A percentile compares a stretch with the other conserved stretches of the same genome.
phyloP scores from a whole-genome alignment of 2,888 invertebrate genomes.

The Leucophenga maculata region DNA sequence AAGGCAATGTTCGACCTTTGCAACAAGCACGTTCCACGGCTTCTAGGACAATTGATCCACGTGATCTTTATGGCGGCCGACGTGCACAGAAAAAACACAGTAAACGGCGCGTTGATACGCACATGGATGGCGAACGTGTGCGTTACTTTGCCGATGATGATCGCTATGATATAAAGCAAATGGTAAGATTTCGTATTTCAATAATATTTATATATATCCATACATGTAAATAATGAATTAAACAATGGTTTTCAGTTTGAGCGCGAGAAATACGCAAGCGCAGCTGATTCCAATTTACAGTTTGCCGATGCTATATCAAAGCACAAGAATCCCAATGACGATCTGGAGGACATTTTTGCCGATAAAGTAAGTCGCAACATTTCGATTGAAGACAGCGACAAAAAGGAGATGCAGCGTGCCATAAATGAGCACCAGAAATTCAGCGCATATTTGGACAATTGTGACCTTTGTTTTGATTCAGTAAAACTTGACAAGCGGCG shows the following conservation, averaged over 20 bases:
- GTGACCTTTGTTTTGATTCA: slow-evolving; percentile 88
- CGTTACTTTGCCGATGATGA: slow-evolving; percentile 94
- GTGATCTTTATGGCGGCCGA: slow-evolving; percentile 48
- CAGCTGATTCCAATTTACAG: slow-evolving; percentile 85
- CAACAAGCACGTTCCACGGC: slow-evolving; percentile 41
- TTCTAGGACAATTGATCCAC: slow-evolving; percentile 31
- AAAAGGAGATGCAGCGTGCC: slow-evolving; percentile 78
- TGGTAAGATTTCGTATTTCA: slow-evolving; percentile 75
- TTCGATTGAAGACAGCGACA: slow-evolving; percentile 76
- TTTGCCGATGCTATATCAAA: slow-evolving; percentile 83
- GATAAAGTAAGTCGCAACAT: slow-evolving; percentile 82
- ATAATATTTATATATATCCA: no score
- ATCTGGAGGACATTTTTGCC: slow-evolving; percentile 89
- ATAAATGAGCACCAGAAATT: slow-evolving; percentile 82
- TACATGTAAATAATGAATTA: no score
- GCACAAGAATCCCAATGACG: slow-evolving; percentile 77
- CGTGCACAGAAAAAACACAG: slow-evolving; percentile 65
- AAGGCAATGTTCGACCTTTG: slow-evolving; percentile 81
- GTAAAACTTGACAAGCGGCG: slow-evolving; percentile 86
- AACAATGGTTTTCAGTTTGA: no score
- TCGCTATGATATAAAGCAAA: slow-evolving; percentile 85
- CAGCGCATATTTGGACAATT: slow-evolving; percentile 83
- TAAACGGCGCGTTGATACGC: slow-evolving; percentile 77
- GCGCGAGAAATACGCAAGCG: slow-evolving; percentile 85
- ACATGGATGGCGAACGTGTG: slow-evolving; percentile 80